These are phyloP conservation scores for Beroe forskalii DNA, from an alignment of 37 sponge, comb jelly and placozoan genomes.

Conservation along the genomic window DNA sequence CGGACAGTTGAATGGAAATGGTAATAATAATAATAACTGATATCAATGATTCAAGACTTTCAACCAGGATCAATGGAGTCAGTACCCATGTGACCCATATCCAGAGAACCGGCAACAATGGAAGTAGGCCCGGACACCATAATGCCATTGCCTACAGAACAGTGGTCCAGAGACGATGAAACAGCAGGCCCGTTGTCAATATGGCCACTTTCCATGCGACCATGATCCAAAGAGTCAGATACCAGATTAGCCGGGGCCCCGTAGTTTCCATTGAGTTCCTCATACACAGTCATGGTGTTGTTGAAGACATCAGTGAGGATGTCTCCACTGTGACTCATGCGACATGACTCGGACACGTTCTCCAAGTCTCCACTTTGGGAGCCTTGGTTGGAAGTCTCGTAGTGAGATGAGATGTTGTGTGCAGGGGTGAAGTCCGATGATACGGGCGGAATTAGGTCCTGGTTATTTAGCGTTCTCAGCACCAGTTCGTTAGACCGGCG, in stretches of 20 bases:
- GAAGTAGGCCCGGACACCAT: no score
- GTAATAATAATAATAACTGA: background rate
- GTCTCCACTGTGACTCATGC: background rate
- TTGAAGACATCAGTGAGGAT: conserved; percentile 59
- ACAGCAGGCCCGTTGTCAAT: no score
- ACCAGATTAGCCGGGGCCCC: no score
- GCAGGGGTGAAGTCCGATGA: background rate
- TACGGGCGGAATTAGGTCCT: background rate
- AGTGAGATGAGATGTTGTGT: background rate
- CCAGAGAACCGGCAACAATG: no score
- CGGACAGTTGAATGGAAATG: background rate
- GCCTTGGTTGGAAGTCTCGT: background rate
- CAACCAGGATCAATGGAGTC: no score
- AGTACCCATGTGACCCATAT: no score
- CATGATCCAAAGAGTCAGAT: no score
- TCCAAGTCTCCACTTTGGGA: background rate
- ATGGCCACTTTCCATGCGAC: no score
- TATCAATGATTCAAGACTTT: no score
- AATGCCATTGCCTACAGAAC: no score
- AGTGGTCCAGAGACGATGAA: no score
- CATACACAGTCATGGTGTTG: conserved; percentile 1
- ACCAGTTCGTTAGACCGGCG: background rate
- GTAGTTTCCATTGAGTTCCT: background rate
- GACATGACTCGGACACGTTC: background rate
- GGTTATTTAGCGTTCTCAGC: background rate